Evolutionary conservation across 2,888 invertebrate genomes (phyloP), one percentile per base, ranked within the genome.

Genomic region (Oegoconia quadripuncta): DNA sequence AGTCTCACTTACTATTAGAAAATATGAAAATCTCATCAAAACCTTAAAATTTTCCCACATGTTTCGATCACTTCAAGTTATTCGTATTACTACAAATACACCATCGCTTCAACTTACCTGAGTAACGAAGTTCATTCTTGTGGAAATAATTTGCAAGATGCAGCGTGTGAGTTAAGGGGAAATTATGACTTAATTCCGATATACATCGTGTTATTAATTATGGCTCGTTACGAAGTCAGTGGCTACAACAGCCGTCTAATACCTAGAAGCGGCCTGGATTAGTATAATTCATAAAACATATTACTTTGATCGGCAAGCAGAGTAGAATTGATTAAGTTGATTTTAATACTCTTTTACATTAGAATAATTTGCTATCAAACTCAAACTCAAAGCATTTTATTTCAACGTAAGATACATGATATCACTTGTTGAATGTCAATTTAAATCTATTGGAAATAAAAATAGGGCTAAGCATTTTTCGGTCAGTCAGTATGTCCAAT

Each of bases 151-250:
- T 39, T 37, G 37, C 43, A 40, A 37, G 43, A 34, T 34, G 40
- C 32, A 42, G 35, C 44, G 41, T 46, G 46, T 42, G 42, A 44
- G 44, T 23, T 29, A 37, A 39, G 36, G 39, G 43, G 39, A 46
- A 50, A 46, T 48, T 48, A 46, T 46, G 42, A 44, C 46, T 50
- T 48, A 43, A 50, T 50, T 46, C 41, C 34, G 44, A 50, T 50
- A 44, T 30, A 36, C 43, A 39, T 43, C 41, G 27, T 14, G 39
- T 44, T 40, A 50, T 46, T 48, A 46, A 50, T 50, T 42, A 41
- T 39, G 17, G 33, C 40, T 44, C 28, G 35, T 48, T 50, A 42
- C 42, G 44, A 39, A 29, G 34, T 29, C 14, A 27, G 32, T 25
- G 39, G 29, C 37, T 17, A 13, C 29, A 3, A 20, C 34, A 30